Conservation (phyloP, 1,140 invertebrate species). For the Aphis gossypii region DNA sequence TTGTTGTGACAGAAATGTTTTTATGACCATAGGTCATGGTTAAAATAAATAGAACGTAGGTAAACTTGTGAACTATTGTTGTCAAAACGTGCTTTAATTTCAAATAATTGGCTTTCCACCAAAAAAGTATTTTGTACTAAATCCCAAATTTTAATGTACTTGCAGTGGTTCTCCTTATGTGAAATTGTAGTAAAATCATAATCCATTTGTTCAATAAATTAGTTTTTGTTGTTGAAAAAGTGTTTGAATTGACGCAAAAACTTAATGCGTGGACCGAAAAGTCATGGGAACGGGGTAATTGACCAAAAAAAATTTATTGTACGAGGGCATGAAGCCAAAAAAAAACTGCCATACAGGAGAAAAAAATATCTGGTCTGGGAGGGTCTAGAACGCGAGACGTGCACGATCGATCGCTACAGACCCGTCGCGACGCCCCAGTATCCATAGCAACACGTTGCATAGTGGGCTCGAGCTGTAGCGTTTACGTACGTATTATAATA, state of each 20-base stretch:
- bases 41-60: neutral
- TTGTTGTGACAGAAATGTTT: neutral
- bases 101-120: neutral
- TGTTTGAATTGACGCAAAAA: neutral
- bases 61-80: neutral
- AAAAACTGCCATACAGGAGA: neutral
- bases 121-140: neutral
- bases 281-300: neutral
- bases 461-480: neutral
- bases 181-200: neutral
- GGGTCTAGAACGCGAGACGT: conserved; percentile 34
- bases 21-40: neutral
- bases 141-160: neutral
- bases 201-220: neutral
- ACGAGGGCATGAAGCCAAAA: conserved; percentile 21
- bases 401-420: conserved; percentile 41
- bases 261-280: neutral
- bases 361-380: neutral
- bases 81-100: neutral
- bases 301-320: neutral
- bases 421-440: conserved; percentile 53
- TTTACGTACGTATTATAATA: conserved; percentile 32
- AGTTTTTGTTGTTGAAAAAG: neutral
- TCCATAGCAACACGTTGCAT: conserved; percentile 47
- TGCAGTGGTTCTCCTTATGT: neutral